A percentile compares a stretch with the other conserved stretches of the same genome.
These are phyloP conservation scores for Synergus laeviventris DNA, from an alignment of 2,888 invertebrate genomes.

Conservation along the genomic window DNA sequence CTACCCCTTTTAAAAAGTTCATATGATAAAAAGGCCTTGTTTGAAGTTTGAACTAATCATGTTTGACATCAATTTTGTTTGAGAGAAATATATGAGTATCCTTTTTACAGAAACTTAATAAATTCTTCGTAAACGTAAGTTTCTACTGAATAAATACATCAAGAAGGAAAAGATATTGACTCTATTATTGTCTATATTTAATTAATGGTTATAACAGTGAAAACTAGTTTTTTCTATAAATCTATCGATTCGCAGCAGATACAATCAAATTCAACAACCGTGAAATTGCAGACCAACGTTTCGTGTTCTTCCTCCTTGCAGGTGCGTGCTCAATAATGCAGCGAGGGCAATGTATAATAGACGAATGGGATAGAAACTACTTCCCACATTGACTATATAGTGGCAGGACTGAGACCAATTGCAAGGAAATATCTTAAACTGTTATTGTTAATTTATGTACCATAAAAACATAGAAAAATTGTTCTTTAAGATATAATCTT, in stretches of 20 bases:
- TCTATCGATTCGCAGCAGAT: conserved; percentile 45
- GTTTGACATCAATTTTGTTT: background rate
- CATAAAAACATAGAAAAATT: too few relatives aligned
- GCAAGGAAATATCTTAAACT: background rate
- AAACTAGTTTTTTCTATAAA: background rate
- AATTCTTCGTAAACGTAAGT: too few relatives aligned
- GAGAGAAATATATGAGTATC: background rate
- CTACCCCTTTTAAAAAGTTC: background rate
- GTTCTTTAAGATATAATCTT: background rate
- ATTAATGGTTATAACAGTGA: background rate
- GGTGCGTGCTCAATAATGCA: conserved; percentile 66
- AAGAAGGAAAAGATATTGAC: too few relatives aligned
- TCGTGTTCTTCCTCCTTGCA: conserved; percentile 55
- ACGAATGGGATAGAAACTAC: conserved; percentile 55
- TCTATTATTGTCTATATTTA: too few relatives aligned
- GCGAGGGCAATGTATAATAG: conserved; percentile 62
- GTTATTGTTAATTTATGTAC: background rate
- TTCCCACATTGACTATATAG: conserved; percentile 46
- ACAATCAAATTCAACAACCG: conserved; percentile 50
- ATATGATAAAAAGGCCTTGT: background rate
- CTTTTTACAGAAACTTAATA: background rate
- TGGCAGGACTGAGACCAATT: conserved; percentile 6
- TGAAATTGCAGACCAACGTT: conserved; percentile 54
- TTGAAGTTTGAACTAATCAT: background rate
- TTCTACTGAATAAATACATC: background rate